Evolutionary conservation across 2,888 invertebrate genomes (phyloP).

Genomic region (Ypsolopha sequella): DNA sequence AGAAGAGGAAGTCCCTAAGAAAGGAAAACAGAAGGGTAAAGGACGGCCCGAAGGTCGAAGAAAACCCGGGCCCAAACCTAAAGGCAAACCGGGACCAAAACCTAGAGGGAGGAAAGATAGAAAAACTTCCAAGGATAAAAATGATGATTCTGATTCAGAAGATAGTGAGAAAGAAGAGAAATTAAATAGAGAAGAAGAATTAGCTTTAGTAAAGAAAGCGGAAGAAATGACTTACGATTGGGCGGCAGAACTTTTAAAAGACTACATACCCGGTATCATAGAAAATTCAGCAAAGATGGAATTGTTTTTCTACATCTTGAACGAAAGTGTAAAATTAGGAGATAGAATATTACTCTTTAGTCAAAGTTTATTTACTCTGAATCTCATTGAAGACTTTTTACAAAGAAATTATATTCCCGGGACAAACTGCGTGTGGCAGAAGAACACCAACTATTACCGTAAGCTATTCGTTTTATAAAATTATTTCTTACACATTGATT

Average conservation of each 20-base stretch:
- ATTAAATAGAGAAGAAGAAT: conserved; percentile 69
- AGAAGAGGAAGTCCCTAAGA: conserved; percentile 40
- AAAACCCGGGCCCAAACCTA: conserved; percentile 36
- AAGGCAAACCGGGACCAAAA: conserved; percentile 33
- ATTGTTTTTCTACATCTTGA: conserved; percentile 90
- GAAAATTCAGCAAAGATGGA: conserved; percentile 97
- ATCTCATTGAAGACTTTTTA: conserved; percentile 94
- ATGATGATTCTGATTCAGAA: conserved; percentile 66
- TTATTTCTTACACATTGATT: background rate
- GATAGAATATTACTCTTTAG: conserved; percentile 96
- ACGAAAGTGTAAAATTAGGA: conserved; percentile 87
- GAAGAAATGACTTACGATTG: conserved; percentile 91
- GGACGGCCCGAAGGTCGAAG: conserved; percentile 16
- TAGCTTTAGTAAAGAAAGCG: conserved; percentile 74
- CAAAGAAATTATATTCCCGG: conserved; percentile 79
- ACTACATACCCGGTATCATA: conserved; percentile 88
- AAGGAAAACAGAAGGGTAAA: conserved; percentile 35
- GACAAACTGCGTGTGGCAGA: conserved; percentile 82
- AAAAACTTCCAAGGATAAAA: conserved; percentile 61
- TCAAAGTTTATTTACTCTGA: conserved; percentile 94
- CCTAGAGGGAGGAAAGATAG: conserved; percentile 57
- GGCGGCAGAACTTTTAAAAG: conserved; percentile 86
- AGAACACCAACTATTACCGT: conserved; percentile 92
- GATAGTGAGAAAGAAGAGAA: conserved; percentile 72
- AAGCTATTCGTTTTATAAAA: conserved; percentile 57